Percentiles rank a stretch among this genome's conserved stretches.
Evolutionary conservation across 2,797 vertebrate genomes (phyloP).

Genomic region (Malacoraja senta): DNA sequence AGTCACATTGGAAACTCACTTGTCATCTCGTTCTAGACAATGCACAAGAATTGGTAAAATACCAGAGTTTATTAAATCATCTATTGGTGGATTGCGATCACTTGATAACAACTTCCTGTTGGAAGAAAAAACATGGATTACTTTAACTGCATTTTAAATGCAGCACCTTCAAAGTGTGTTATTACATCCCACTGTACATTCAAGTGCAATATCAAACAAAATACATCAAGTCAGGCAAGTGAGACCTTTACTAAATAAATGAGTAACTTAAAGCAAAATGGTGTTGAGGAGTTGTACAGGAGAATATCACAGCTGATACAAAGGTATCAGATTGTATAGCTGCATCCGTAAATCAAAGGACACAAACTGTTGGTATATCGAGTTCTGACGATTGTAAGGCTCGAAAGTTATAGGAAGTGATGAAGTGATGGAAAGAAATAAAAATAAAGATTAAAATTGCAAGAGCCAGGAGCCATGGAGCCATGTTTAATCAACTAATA

Average conservation of each 20-base stretch:
- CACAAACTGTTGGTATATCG: no score
- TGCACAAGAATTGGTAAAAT: slow-evolving; percentile 97
- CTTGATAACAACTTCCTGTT: slow-evolving; percentile 92
- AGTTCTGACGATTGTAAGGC: background rate
- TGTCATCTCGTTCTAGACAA: slow-evolving; percentile 98
- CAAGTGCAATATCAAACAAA: background rate
- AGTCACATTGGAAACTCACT: slow-evolving; percentile 67
- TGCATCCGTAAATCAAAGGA: background rate
- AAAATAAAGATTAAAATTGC: background rate
- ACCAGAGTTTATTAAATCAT: slow-evolving; percentile 96
- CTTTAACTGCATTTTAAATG: background rate
- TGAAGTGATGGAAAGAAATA: background rate
- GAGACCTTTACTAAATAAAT: background rate
- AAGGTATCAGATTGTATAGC: background rate
- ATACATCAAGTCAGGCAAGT: background rate
- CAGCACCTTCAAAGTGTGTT: background rate
- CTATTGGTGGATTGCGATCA: slow-evolving; percentile 96
- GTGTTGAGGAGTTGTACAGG: no score
- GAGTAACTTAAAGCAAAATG: background rate
- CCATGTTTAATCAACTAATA: background rate
- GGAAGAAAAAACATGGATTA: slow-evolving; percentile 31
- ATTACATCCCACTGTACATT: background rate
- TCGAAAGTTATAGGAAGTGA: background rate
- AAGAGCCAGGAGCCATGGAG: background rate
- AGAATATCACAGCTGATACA: background rate